phyloP scores from a whole-genome alignment of 2,888 invertebrate species.

The Scaeva pyrastri region DNA sequence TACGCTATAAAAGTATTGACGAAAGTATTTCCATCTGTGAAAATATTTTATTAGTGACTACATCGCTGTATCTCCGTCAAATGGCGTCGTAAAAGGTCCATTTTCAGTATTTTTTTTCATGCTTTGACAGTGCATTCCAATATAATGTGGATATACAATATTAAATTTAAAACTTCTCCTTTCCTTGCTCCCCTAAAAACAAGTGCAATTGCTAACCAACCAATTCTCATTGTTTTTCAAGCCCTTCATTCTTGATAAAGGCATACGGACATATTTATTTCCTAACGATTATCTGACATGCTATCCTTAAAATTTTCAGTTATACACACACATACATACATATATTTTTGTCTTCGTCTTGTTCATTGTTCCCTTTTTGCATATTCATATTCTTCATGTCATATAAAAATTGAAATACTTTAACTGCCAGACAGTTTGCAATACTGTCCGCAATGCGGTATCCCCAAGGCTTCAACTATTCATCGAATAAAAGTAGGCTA shows the following conservation, averaged over 20 bases:
- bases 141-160: too few species aligned
- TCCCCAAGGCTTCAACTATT: conserved; percentile 49
- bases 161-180: too few species aligned
- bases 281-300: conserved; percentile 47
- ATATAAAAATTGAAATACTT: conserved; percentile 60
- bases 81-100: too few species aligned
- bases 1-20: too few species aligned
- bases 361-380: conserved; percentile 36
- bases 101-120: too few species aligned
- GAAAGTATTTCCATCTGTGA: too few species aligned
- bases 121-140: too few species aligned
- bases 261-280: too few species aligned
- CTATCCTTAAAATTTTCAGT: conserved; percentile 41
- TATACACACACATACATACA: too few species aligned
- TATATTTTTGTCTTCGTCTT: neutral
- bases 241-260: neutral
- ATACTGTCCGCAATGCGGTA: conserved; percentile 71
- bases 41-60: too few species aligned
- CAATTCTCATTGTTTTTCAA: neutral
- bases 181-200: too few species aligned
- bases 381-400: conserved; percentile 59
- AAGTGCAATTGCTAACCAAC: neutral
- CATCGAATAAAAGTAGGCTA: conserved; percentile 59
- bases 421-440: conserved; percentile 54
- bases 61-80: too few species aligned